Evolutionary conservation across 2,113 vertebrate species (phyloP), one percentile per base, ranked within the genome.

Genomic region (Mastomys coucha): DNA sequence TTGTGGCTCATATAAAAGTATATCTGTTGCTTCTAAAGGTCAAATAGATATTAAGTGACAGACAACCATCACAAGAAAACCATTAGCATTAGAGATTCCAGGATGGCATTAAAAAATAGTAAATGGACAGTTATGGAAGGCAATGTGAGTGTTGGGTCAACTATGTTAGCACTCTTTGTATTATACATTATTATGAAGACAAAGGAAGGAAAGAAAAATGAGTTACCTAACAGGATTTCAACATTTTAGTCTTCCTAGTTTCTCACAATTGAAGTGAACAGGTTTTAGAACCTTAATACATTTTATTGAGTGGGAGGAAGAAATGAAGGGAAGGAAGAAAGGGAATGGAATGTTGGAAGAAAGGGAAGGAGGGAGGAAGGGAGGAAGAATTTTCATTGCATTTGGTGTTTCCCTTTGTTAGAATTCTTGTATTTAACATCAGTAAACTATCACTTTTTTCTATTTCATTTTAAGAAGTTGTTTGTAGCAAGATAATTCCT

Each of bases 41-140:
- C 94, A 97, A 96, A 82, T 16, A 96, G 75, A 96, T 94, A 97
- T 51, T 56, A 93, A 96, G 92, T 28, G 51, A 89, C 63, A 96
- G 89, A 33, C 86, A 96, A 76, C 60, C 97, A 96, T 97, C 97
- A 92, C 24, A 96, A 51, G 65, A 60, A 75, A 96, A 58, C 72
- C 65, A 63, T 81, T 87, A 76, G 39, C 72, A 69, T 86, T 53
- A 56, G 5, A 60, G 80, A 97, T 58, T 90, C 45, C 78, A 81
- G 69, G 77, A 13, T 69, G 24, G 42, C 51, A 53, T 3, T 1
- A 81, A 39, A 39, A 73, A 65, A 76, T 77, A 17, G 2, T 85
- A 85, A 98, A 80, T 92, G 70, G 36, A 93, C 91, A 85, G 26
- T 33, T 94, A 51, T 10, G 8, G 76, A 93, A 56, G 20, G 16